phyloP scores from a whole-genome alignment of 2,113 vertebrate species.

The Athene noctua region DNA sequence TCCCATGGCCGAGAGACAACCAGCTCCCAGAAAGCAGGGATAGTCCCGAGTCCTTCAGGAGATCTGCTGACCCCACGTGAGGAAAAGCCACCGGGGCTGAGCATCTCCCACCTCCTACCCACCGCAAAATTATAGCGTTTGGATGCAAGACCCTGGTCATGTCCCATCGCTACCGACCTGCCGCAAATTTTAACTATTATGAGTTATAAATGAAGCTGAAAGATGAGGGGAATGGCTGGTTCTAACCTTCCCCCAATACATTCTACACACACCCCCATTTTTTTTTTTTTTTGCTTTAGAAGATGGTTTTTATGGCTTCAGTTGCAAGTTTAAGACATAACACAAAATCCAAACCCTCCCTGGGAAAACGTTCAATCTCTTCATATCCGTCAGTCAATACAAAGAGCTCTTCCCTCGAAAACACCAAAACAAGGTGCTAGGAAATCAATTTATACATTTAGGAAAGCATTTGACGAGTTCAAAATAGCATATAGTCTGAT shows the following conservation, averaged over 20 bases:
- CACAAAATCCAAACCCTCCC: neutral
- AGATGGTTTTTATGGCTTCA: neutral
- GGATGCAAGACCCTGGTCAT: neutral
- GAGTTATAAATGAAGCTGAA: neutral
- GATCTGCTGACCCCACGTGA: fast-evolving
- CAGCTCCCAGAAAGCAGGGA: neutral
- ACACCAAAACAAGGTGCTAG: neutral
- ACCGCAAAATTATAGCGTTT: too few species aligned
- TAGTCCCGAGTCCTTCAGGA: neutral
- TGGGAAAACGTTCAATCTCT: neutral
- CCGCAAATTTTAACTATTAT: fast-evolving
- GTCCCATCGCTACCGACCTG: neutral
- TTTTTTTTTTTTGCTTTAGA: neutral
- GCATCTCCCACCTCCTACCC: neutral
- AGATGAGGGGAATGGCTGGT: neutral
- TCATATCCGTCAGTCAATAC: neutral
- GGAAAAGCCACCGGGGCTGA: too few species aligned
- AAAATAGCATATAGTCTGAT: neutral
- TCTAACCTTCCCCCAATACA: too few species aligned
- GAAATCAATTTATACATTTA: neutral
- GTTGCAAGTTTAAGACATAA: neutral
- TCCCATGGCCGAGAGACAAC: neutral
- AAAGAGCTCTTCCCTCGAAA: neutral
- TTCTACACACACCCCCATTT: fast-evolving
- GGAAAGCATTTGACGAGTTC: neutral